Evolutionary conservation across 2,888 invertebrate species (phyloP).

Genomic region (Drosophila ezoana): DNA sequence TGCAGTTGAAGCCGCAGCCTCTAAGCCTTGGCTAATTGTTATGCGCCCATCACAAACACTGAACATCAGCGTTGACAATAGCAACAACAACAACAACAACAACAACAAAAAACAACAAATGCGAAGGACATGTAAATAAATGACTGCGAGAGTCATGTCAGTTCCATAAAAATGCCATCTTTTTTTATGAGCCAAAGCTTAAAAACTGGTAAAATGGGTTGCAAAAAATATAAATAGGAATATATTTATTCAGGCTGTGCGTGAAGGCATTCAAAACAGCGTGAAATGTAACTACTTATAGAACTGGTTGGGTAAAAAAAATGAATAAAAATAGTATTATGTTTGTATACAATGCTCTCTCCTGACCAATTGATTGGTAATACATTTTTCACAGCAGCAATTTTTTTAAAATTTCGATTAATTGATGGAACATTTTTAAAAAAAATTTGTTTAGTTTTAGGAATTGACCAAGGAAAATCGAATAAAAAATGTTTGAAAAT

Average conservation of each 20-base stretch:
- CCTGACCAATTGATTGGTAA: too few species aligned
- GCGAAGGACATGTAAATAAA: constrained; percentile 23
- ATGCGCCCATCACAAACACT: constrained; percentile 54
- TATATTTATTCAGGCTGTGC: neutral
- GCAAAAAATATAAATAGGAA: neutral
- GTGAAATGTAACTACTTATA: neutral
- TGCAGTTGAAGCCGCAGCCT: constrained; percentile 37
- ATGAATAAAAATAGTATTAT: neutral
- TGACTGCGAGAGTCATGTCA: constrained; percentile 16
- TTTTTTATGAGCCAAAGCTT: constrained; percentile 39
- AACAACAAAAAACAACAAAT: constrained; percentile 21
- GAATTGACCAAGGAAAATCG: too few species aligned
- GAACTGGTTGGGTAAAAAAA: neutral
- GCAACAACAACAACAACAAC: constrained; percentile 9
- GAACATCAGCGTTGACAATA: constrained; percentile 44
- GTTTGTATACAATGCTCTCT: too few species aligned
- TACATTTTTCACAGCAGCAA: too few species aligned
- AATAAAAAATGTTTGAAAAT: too few species aligned
- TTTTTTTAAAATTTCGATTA: too few species aligned
- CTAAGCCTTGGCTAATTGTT: constrained; percentile 75
- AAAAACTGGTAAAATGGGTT: constrained; percentile 10
- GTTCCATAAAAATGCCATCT: constrained; percentile 42
- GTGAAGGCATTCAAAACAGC: neutral
- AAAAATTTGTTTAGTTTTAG: too few species aligned
- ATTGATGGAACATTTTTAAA: too few species aligned